A percentile compares a stretch with the other conserved stretches of the same genome.
Conservation (phyloP, 2,797 vertebrate species). For the Zenarchopterus dispar region DNA sequence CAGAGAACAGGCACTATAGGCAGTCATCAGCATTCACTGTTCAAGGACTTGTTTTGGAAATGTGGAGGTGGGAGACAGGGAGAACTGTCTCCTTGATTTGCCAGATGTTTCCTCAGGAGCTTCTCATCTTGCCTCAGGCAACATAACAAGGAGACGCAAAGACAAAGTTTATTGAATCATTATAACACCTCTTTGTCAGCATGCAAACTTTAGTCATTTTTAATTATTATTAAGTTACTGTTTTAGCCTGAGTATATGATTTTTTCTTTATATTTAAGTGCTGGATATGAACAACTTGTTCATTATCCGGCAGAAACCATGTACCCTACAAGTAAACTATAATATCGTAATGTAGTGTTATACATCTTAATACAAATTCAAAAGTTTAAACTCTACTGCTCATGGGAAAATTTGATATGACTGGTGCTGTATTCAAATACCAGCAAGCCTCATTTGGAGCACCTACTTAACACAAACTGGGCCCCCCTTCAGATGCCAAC, state of each 20-base stretch:
- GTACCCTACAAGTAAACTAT: too few species aligned
- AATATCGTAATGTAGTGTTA: too few species aligned
- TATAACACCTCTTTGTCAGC: conserved; percentile 47
- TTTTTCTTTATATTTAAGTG: not conserved
- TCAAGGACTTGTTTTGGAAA: conserved; percentile 44
- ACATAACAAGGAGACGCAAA: conserved; percentile 60
- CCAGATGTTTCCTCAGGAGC: conserved; percentile 79
- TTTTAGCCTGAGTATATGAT: conserved; percentile 1
- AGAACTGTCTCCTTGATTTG: conserved; percentile 61
- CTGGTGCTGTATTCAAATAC: too few species aligned
- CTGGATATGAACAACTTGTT: too few species aligned
- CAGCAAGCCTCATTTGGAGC: too few species aligned
- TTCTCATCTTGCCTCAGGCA: conserved; percentile 55
- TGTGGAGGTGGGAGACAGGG: conserved; percentile 45
- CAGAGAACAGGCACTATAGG: conserved; percentile 14
- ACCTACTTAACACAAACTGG: too few species aligned
- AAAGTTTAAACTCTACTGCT: too few species aligned
- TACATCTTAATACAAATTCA: too few species aligned
- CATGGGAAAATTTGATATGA: too few species aligned
- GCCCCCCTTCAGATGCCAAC: too few species aligned
- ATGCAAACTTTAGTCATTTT: conserved; percentile 19
- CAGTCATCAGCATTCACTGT: conserved; percentile 37
- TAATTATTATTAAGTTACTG: conserved; percentile 11
- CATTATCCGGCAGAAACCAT: too few species aligned
- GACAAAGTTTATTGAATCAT: conserved; percentile 62